Conservation (phyloP, 2,797 vertebrate genomes). For the Lophotriccus pileatus region DNA sequence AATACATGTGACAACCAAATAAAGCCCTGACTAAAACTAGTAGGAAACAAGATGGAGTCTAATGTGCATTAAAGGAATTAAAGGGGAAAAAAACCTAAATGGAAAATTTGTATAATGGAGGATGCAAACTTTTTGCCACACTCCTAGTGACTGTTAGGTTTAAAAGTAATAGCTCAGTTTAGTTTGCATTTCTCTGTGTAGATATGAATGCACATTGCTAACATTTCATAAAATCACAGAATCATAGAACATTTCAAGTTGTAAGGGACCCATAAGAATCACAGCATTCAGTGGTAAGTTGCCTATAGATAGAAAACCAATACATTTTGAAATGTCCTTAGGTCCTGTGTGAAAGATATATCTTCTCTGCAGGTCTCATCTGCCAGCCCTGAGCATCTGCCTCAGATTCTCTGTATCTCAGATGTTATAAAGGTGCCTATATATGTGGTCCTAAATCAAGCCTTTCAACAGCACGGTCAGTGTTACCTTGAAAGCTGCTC, state of each 20-base stretch:
- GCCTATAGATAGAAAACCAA: not conserved
- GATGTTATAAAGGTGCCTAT: not conserved
- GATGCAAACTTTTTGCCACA: not conserved
- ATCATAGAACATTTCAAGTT: not conserved
- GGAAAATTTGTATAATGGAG: not conserved
- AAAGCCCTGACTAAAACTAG: not conserved
- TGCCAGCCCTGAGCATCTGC: not conserved
- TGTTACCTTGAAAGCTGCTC: not conserved
- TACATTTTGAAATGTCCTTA: not conserved
- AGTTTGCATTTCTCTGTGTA: not conserved
- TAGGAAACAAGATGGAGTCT: not conserved
- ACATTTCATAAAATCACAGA: not conserved
- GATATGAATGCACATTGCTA: not conserved
- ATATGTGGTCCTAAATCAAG: not conserved
- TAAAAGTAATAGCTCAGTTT: not conserved
- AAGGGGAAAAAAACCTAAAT: not conserved
- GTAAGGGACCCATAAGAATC: not conserved
- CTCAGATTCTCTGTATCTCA: not conserved
- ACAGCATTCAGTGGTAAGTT: not conserved
- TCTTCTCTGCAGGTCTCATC: not conserved
- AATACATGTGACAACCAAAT: not conserved
- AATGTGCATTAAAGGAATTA: not conserved
- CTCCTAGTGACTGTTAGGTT: not conserved
- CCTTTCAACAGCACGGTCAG: fast-evolving
- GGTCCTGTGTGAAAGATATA: not conserved